Evolutionary conservation across 2,113 vertebrate species (phyloP).

Genomic region (Boleophthalmus pectinirostris): DNA sequence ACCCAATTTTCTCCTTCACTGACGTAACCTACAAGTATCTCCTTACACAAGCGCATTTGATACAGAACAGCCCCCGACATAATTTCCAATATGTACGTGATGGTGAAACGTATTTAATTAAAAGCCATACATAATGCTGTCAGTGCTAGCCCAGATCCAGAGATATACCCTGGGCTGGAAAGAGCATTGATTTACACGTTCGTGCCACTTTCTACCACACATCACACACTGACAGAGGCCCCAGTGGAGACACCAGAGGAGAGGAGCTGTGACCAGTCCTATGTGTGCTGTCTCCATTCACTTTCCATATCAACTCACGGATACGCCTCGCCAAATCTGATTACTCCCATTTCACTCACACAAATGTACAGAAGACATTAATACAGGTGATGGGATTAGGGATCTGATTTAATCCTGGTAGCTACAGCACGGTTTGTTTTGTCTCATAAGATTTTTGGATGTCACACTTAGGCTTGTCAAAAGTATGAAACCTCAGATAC

Average conservation of each 20-base stretch:
- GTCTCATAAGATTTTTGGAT: too few species aligned
- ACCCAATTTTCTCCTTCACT: too few species aligned
- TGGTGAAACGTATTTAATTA: background rate
- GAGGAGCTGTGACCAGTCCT: conserved; percentile 3
- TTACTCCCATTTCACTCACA: background rate
- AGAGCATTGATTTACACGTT: conserved; percentile 23
- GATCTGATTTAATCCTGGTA: background rate
- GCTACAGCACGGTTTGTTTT: too few species aligned
- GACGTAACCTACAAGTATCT: too few species aligned
- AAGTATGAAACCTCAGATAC: too few species aligned
- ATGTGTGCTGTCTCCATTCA: conserved; percentile 6
- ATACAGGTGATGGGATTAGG: background rate
- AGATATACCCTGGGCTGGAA: conserved; percentile 2
- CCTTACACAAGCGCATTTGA: background rate
- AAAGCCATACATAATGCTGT: background rate
- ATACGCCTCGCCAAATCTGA: background rate
- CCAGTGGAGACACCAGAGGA: conserved; percentile 17
- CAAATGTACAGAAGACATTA: background rate
- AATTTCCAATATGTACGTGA: background rate
- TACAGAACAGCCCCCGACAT: background rate
- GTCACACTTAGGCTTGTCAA: too few species aligned
- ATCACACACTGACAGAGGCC: conserved; percentile 23
- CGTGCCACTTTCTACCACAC: conserved; percentile 30
- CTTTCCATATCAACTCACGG: background rate
- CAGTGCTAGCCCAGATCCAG: background rate